Conservation (phyloP, 2,797 vertebrate species). For the Macropodus opercularis region DNA sequence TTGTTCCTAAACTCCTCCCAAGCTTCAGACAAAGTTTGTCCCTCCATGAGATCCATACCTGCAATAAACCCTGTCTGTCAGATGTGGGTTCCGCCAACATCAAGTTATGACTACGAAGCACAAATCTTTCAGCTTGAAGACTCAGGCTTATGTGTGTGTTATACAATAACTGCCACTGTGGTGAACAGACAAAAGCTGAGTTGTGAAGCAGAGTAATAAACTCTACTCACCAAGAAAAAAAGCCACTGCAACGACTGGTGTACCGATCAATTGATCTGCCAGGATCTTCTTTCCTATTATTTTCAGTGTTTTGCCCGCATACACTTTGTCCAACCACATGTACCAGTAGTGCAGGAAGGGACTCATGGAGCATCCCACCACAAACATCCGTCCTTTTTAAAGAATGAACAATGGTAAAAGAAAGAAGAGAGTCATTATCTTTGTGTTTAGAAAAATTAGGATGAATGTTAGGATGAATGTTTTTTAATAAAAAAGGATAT, state of each 20-base stretch:
- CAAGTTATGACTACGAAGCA: slow-evolving; percentile 38
- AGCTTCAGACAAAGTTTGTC: too few relatives aligned
- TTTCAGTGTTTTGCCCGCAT: slow-evolving; percentile 78
- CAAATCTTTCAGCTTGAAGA: too few relatives aligned
- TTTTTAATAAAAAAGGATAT: too few relatives aligned
- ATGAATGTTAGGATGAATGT: too few relatives aligned
- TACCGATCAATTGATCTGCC: slow-evolving; percentile 88
- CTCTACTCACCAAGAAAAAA: slow-evolving; percentile 89
- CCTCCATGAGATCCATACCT: too few relatives aligned
- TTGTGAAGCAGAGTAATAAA: not conserved
- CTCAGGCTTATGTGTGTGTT: slow-evolving; percentile 16
- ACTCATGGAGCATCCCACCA: slow-evolving; percentile 90
- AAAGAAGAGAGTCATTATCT: too few relatives aligned
- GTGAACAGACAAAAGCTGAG: not conserved
- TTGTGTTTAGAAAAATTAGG: too few relatives aligned
- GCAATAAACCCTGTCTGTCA: slow-evolving; percentile 29
- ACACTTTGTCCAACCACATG: slow-evolving; percentile 85
- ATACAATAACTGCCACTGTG: slow-evolving; percentile 1
- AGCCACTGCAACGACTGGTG: slow-evolving; percentile 86
- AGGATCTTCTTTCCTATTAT: slow-evolving; percentile 88
- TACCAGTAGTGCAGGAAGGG: slow-evolving; percentile 94
- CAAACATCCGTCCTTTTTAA: slow-evolving; percentile 87
- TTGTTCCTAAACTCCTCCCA: too few relatives aligned
- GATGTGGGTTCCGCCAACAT: slow-evolving; percentile 1
- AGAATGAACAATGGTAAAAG: too few relatives aligned